Evolutionary conservation across 2,113 vertebrate species (phyloP).

Genomic region (Lontra canadensis): DNA sequence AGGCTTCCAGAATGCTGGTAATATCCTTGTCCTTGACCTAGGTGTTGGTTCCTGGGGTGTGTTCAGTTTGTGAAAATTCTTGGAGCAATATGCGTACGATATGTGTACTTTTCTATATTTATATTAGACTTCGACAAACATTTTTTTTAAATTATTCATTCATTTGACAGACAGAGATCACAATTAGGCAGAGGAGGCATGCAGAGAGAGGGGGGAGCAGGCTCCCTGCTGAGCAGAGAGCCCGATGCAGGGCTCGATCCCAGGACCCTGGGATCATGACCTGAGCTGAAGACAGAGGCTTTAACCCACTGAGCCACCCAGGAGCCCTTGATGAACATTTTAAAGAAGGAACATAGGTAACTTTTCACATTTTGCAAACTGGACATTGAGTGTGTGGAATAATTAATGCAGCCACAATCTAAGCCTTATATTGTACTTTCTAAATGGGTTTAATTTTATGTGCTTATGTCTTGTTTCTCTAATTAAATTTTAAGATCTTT

Average conservation of each 20-base stretch:
- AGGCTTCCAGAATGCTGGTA: neutral
- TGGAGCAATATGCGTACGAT: neutral
- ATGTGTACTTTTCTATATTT: neutral
- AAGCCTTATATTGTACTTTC: constrained; percentile 52
- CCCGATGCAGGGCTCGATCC: no score
- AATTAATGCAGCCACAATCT: constrained; percentile 47
- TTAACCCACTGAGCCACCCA: no score
- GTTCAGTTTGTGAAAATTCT: constrained; percentile 3
- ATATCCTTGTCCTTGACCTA: neutral
- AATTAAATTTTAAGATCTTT: constrained; percentile 68
- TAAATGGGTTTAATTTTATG: constrained; percentile 56
- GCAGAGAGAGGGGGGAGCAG: no score
- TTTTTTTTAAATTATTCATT: no score
- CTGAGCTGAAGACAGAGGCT: no score
- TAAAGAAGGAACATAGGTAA: neutral
- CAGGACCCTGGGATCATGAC: no score
- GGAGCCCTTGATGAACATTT: neutral
- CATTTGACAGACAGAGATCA: no score
- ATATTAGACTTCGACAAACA: neutral
- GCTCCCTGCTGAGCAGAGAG: no score
- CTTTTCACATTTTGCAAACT: constrained; percentile 24
- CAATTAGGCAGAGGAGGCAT: no score
- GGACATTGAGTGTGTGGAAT: constrained; percentile 15
- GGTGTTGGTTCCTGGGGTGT: neutral
- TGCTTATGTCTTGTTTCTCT: constrained; percentile 58